phyloP scores from a whole-genome alignment of 2,113 vertebrate species.

The Petroica traversi region DNA sequence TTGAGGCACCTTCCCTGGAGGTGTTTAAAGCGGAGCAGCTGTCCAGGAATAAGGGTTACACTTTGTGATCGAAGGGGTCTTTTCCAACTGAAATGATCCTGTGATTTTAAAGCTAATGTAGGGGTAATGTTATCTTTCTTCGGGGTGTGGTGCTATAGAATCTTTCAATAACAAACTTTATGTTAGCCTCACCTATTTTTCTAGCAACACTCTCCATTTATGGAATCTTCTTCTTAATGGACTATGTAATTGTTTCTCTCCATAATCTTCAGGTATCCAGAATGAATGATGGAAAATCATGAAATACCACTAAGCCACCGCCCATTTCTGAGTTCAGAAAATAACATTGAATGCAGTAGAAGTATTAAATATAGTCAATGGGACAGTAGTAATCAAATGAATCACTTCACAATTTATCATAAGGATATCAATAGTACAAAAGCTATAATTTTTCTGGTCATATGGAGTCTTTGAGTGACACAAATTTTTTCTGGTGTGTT shows the following conservation, averaged over 20 bases:
- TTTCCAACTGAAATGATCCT: neutral
- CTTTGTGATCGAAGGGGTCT: rapidly evolving
- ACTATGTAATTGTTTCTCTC: neutral
- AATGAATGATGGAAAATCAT: neutral
- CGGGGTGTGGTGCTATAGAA: neutral
- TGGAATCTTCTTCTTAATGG: neutral
- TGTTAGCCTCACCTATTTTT: neutral
- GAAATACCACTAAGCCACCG: neutral
- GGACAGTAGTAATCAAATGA: neutral
- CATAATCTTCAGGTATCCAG: neutral
- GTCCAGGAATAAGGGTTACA: neutral
- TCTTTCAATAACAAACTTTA: neutral
- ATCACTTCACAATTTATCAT: neutral
- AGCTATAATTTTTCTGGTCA: neutral
- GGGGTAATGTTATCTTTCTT: neutral
- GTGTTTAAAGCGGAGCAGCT: neutral
- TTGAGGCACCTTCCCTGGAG: neutral
- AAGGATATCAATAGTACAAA: neutral
- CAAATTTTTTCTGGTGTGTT: neutral
- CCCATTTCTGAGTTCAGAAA: neutral
- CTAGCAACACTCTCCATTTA: neutral
- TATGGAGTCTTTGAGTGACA: neutral
- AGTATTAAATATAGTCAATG: neutral
- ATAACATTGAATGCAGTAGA: neutral
- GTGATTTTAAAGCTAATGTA: neutral